Conservation (phyloP, 2,888 invertebrate genomes). For the Sisyra nigra region DNA sequence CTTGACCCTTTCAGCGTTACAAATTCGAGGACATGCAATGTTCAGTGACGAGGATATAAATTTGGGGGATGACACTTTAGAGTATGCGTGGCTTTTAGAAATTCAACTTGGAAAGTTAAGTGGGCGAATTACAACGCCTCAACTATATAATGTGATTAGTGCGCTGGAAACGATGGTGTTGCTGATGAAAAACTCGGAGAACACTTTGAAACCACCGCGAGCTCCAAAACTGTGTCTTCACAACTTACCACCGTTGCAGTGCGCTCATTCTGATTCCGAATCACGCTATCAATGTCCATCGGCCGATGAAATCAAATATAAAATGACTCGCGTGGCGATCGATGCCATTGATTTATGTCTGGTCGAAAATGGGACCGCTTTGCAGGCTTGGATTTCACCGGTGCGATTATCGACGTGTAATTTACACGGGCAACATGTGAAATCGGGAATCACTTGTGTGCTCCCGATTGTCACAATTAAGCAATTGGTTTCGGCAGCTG, state of each 20-base stretch:
- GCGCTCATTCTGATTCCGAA: slow-evolving; percentile 49
- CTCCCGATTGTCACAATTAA: slow-evolving; percentile 55
- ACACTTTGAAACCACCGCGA: slow-evolving; percentile 71
- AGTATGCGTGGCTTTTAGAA: slow-evolving; percentile 96
- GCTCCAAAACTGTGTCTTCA: slow-evolving; percentile 65
- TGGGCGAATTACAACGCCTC: slow-evolving; percentile 73
- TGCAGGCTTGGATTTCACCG: slow-evolving; percentile 80
- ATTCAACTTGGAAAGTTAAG: slow-evolving; percentile 85
- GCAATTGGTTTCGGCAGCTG: slow-evolving; percentile 45
- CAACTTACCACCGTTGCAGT: slow-evolving; percentile 51
- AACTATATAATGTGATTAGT: slow-evolving; percentile 72
- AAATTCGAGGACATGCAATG: slow-evolving; percentile 88
- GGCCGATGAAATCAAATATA: slow-evolving; percentile 78
- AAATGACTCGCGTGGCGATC: slow-evolving; percentile 76
- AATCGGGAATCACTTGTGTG: slow-evolving; percentile 75
- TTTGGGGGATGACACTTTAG: slow-evolving; percentile 85
- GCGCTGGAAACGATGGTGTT: slow-evolving; percentile 79
- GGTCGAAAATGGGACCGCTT: slow-evolving; percentile 74
- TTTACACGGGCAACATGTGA: slow-evolving; percentile 83
- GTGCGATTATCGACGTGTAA: slow-evolving; percentile 82
- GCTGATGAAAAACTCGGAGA: slow-evolving; percentile 76
- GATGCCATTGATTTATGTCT: slow-evolving; percentile 84
- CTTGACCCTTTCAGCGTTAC: slow-evolving; percentile 67
- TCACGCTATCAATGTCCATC: slow-evolving; percentile 64
- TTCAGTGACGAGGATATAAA: slow-evolving; percentile 85